A percentile compares a stretch with the other conserved stretches of the same genome.
phyloP scores from a whole-genome alignment of 2,797 vertebrate species.

The Micropoecilia bifurca region DNA sequence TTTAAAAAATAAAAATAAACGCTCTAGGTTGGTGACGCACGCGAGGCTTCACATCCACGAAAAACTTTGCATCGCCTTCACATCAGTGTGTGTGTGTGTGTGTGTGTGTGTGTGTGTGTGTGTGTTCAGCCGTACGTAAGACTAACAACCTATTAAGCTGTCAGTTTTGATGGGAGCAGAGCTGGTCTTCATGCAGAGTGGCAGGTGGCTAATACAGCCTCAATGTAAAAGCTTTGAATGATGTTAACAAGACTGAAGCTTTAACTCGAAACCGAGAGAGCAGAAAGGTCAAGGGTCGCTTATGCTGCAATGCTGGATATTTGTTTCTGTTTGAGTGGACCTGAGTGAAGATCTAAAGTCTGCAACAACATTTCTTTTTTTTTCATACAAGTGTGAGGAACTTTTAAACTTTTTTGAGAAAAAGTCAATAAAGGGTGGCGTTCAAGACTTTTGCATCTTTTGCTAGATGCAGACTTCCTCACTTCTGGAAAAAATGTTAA shows the following conservation, averaged over 20 bases:
- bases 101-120: not conserved
- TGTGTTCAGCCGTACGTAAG: constrained; percentile 19
- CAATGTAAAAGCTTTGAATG: not conserved
- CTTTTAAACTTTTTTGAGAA: not conserved
- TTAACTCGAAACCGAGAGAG: not conserved
- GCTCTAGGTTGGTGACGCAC: constrained; percentile 6
- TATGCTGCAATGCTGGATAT: not conserved
- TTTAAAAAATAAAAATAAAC: constrained; percentile 28
- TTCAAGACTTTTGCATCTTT: not conserved
- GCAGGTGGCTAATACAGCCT: not conserved
- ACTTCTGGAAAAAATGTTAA: not conserved
- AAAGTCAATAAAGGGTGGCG: not conserved
- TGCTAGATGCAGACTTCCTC: not conserved
- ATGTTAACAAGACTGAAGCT: not conserved
- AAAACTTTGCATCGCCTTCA: constrained; percentile 16
- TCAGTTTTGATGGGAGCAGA: constrained; percentile 32
- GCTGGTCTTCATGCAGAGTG: constrained; percentile 3
- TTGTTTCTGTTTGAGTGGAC: not conserved
- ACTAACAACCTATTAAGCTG: constrained; percentile 41
- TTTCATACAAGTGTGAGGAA: not conserved
- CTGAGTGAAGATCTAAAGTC: not conserved
- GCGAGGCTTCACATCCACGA: constrained; percentile 10
- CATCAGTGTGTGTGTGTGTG: not conserved
- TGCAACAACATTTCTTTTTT: not conserved
- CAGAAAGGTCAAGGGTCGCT: not conserved